Percentiles rank a stretch among this genome's conserved stretches.
Conservation (phyloP, 2,888 invertebrate species). For the Rhimphoctona megacephalus region DNA sequence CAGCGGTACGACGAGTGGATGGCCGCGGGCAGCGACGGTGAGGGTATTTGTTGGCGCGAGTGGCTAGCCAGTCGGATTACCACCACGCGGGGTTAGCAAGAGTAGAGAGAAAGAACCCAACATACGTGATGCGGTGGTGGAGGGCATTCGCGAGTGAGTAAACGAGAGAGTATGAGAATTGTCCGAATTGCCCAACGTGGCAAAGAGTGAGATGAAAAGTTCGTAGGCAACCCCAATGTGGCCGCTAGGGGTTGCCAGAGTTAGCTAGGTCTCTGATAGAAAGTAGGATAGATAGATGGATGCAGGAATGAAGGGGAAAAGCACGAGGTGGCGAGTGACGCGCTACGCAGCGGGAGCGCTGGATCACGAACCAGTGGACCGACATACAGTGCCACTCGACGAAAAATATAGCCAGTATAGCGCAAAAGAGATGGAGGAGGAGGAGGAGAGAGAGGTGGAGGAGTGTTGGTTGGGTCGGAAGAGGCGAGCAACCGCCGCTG, state of each 20-base stretch:
- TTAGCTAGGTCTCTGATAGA: slow-evolving; percentile 57
- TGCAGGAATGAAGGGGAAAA: slow-evolving; percentile 39
- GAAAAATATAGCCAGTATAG: slow-evolving; percentile 82
- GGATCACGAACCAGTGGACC: slow-evolving; percentile 67
- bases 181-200: slow-evolving; percentile 35
- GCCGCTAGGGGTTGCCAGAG: slow-evolving; percentile 41
- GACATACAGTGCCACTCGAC: slow-evolving; percentile 81
- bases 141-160: slow-evolving; percentile 43
- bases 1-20: slow-evolving; percentile 75
- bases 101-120: slow-evolving; percentile 69
- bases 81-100: slow-evolving; percentile 75
- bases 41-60: slow-evolving; percentile 85
- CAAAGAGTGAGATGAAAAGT: slow-evolving; percentile 59
- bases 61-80: slow-evolving; percentile 85
- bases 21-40: slow-evolving; percentile 79
- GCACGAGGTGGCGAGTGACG: slow-evolving; percentile 67
- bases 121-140: slow-evolving; percentile 57
- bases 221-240: slow-evolving; percentile 44
- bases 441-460: slow-evolving; percentile 27
- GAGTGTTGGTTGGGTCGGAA: slow-evolving; percentile 51
- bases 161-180: slow-evolving; percentile 46
- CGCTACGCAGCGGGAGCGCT: slow-evolving; percentile 60
- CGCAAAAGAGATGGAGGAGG: slow-evolving; percentile 52
- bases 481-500: slow-evolving; percentile 82
- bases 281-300: slow-evolving; percentile 63